Percentiles rank a stretch among this genome's conserved stretches.
Conservation (phyloP, 1,140 invertebrate species). For the Ceratoteleas bidentatus region DNA sequence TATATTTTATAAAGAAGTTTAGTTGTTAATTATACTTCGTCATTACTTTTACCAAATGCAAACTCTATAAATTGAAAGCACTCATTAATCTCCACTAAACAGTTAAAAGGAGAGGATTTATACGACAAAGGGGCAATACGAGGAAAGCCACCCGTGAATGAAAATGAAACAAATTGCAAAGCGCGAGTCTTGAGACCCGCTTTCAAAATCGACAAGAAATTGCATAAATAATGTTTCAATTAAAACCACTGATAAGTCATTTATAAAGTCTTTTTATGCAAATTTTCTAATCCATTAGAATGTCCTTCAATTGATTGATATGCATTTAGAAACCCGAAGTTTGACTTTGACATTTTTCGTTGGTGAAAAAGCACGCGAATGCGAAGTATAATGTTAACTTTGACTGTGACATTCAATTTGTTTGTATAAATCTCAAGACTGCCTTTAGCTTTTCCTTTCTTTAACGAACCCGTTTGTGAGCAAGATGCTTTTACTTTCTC, state of each 20-base stretch:
- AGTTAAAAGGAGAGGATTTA: too few species aligned
- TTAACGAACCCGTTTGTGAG: slow-evolving; percentile 51
- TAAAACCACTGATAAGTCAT: not conserved
- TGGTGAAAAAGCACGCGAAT: slow-evolving; percentile 6
- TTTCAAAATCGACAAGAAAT: not conserved
- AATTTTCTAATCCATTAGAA: slow-evolving; percentile 7
- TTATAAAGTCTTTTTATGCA: slow-evolving; percentile 1
- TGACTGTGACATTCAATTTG: slow-evolving; percentile 48
- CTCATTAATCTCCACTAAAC: too few species aligned
- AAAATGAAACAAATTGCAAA: too few species aligned
- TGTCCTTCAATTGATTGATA: slow-evolving; percentile 29
- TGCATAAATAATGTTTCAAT: slow-evolving; percentile 9
- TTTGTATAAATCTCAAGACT: slow-evolving; percentile 40
- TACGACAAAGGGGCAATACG: too few species aligned
- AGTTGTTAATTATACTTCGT: too few species aligned
- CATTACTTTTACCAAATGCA: too few species aligned
- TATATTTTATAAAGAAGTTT: too few species aligned
- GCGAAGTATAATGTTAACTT: slow-evolving; percentile 28
- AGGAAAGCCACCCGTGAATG: too few species aligned
- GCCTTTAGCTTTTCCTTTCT: slow-evolving; percentile 59
- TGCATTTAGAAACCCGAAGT: slow-evolving; percentile 20
- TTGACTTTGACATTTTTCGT: slow-evolving; percentile 14
- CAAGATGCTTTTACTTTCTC: slow-evolving; percentile 63
- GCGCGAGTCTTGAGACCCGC: too few species aligned
- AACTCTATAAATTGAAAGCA: too few species aligned